A percentile compares a stretch with the other conserved stretches of the same genome.
These are phyloP conservation scores for Melinaea menophilus DNA, from an alignment of 2,888 invertebrate species.

Conservation along the genomic window DNA sequence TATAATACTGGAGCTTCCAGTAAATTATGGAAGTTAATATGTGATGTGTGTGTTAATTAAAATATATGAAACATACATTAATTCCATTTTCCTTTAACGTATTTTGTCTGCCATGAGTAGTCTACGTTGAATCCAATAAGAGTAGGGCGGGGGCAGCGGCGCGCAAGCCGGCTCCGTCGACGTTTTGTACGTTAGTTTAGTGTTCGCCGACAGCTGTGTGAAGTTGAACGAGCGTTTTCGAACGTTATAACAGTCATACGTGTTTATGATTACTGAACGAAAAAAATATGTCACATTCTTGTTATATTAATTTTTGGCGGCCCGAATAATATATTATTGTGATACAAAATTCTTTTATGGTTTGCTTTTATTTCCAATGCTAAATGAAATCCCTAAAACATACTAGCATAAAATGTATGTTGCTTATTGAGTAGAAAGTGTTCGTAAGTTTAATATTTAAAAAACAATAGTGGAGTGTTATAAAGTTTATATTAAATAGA, in stretches of 20 bases:
- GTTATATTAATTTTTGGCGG: conserved; percentile 24
- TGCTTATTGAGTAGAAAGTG: too few species aligned
- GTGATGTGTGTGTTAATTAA: conserved; percentile 14
- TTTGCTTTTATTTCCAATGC: neutral
- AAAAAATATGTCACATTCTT: conserved; percentile 47
- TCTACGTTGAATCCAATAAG: conserved; percentile 35
- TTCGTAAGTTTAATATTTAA: neutral
- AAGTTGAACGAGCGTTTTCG: conserved; percentile 54
- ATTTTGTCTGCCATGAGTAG: conserved; percentile 18
- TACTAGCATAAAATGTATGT: too few species aligned
- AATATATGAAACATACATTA: conserved; percentile 21
- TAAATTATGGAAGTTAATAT: neutral
- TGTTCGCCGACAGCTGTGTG: conserved; percentile 58
- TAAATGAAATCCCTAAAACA: too few species aligned
- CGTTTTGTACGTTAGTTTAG: conserved; percentile 40
- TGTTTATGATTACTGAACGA: conserved; percentile 48
- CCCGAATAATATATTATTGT: neutral
- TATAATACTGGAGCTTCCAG: too few species aligned
- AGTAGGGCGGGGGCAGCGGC: conserved; percentile 40
- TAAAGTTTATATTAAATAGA: conserved; percentile 28
- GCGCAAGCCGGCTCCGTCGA: conserved; percentile 24
- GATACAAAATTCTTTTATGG: neutral
- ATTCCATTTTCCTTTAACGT: conserved; percentile 35
- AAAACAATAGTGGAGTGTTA: neutral
- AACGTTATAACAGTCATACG: conserved; percentile 43